These are phyloP conservation scores for Eidolon helvum DNA, from an alignment of 2,113 vertebrate species.

Conservation along the genomic window DNA sequence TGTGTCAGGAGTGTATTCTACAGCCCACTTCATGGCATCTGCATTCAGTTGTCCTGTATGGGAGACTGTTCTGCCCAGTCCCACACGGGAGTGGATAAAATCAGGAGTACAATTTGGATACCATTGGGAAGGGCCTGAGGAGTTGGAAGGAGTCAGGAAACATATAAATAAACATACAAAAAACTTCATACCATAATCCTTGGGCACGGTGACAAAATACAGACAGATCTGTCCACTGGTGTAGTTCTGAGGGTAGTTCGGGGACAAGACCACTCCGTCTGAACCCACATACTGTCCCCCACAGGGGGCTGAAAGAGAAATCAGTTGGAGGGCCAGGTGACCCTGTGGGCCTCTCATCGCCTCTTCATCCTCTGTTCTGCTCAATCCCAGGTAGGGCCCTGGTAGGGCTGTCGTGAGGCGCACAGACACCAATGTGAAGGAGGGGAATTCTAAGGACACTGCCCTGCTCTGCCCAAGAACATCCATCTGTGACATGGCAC, in stretches of 20 bases:
- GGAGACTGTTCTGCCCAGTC: background rate
- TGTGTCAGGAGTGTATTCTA: background rate
- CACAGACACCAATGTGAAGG: background rate
- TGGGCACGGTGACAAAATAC: constrained; percentile 94
- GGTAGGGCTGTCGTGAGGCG: background rate
- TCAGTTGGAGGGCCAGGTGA: background rate
- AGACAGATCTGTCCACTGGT: constrained; percentile 92
- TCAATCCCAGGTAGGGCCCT: background rate
- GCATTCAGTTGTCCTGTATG: background rate
- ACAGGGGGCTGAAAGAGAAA: constrained; percentile 90
- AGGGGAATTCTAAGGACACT: background rate
- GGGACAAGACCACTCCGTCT: constrained; percentile 96
- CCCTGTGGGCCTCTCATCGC: background rate
- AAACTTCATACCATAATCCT: constrained; percentile 92
- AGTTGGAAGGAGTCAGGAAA: background rate
- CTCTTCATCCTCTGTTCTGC: accelerated
- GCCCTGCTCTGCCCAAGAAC: background rate
- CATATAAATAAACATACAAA: background rate
- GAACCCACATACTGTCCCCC: constrained; percentile 95
- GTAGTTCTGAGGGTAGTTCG: constrained; percentile 97
- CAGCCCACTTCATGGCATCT: accelerated
- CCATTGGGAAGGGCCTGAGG: background rate
- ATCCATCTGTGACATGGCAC: background rate
- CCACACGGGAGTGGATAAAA: background rate
- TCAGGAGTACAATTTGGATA: background rate